These are phyloP conservation scores for Bruchidius siliquastri DNA, from an alignment of 2,888 invertebrate genomes.

Conservation along the genomic window DNA sequence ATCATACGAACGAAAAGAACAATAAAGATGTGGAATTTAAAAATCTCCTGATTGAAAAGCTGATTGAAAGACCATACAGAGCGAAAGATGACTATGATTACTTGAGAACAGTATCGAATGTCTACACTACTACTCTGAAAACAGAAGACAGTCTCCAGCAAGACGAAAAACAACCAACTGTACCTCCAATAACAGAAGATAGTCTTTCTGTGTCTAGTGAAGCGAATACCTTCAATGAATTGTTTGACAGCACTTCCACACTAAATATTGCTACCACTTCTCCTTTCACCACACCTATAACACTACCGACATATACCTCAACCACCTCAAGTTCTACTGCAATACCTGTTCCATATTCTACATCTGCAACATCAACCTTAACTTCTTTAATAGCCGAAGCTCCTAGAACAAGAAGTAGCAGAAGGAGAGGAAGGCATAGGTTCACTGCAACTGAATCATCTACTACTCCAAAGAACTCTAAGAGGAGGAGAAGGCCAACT, in stretches of 20 bases:
- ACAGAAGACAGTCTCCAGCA: background rate
- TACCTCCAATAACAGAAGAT: background rate
- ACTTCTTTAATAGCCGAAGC: conserved; percentile 10
- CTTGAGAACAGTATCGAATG: conserved; percentile 17
- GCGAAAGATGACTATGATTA: conserved; percentile 22
- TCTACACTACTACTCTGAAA: conserved; percentile 12
- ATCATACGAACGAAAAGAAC: conserved; percentile 4
- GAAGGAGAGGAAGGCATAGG: conserved; percentile 16
- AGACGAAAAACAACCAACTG: background rate
- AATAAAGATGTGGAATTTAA: conserved; percentile 13
- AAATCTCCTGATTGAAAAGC: conserved; percentile 14
- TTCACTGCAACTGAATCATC: conserved; percentile 1
- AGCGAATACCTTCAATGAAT: background rate
- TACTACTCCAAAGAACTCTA: conserved; percentile 6
- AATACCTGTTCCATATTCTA: background rate
- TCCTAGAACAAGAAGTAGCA: conserved; percentile 6
- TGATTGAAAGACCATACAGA: conserved; percentile 17
- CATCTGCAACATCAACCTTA: background rate
- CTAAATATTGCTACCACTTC: background rate
- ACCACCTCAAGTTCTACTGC: background rate
- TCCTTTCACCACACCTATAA: background rate
- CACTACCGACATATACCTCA: background rate
- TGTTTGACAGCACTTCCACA: background rate
- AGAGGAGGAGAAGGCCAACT: conserved; percentile 5
- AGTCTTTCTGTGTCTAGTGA: background rate